These are phyloP conservation scores for Paelopatides confundens DNA, from an alignment of 53 echinoderm and acorn worm species.

Conservation along the genomic window DNA sequence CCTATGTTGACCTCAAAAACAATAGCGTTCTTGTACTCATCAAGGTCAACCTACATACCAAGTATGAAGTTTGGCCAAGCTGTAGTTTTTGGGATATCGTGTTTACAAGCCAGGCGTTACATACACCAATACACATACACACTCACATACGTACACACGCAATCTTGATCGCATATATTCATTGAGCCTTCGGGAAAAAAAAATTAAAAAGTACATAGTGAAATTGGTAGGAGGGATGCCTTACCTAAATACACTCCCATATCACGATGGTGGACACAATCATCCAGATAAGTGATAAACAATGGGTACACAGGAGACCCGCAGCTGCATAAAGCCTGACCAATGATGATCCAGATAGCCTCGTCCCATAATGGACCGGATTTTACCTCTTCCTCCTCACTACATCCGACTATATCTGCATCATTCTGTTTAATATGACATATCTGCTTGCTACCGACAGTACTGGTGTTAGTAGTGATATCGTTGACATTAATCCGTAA, in stretches of 20 bases:
- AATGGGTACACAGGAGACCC: conserved; percentile 74
- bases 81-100: too few species aligned
- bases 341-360: conserved; percentile 79
- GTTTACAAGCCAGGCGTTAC: too few species aligned
- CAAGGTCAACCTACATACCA: too few species aligned
- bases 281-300: conserved; percentile 83
- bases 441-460: neutral
- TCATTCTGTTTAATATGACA: neutral
- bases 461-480: neutral
- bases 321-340: conserved; percentile 69
- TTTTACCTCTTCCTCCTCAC: conserved; percentile 42
- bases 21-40: too few species aligned
- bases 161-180: too few species aligned
- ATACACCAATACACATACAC: too few species aligned
- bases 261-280: conserved; percentile 58
- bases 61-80: too few species aligned
- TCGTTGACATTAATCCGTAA: neutral
- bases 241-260: conserved; percentile 31
- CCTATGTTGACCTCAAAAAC: too few species aligned
- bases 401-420: neutral
- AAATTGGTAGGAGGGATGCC: neutral
- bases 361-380: conserved; percentile 72
- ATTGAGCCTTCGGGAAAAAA: too few species aligned
- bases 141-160: too few species aligned
- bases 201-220: too few species aligned